phyloP scores from a whole-genome alignment of 2,888 invertebrate genomes.

The Drosophila buzzatii region DNA sequence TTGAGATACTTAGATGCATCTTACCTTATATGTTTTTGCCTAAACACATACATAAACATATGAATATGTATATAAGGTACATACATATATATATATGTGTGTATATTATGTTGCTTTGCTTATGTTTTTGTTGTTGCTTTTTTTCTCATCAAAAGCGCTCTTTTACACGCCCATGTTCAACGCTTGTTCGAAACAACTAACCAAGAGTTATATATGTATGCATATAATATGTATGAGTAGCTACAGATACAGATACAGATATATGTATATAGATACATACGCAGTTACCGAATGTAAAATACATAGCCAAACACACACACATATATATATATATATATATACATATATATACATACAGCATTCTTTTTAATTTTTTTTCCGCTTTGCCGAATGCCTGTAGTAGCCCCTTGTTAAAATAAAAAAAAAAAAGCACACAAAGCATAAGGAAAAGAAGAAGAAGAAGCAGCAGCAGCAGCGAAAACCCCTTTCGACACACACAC shows the following conservation, averaged over 20 bases:
- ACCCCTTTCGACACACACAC: constrained; percentile 25
- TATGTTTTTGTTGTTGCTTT: neutral
- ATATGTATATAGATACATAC: constrained; percentile 13
- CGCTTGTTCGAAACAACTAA: constrained; percentile 12
- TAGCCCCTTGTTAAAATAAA: constrained; percentile 41
- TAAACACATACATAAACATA: neutral
- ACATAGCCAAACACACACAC: constrained; percentile 3
- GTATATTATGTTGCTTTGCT: neutral
- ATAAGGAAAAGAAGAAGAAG: constrained; percentile 14
- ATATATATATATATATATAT: neutral
- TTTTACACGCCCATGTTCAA: constrained; percentile 13
- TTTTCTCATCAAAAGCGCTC: constrained; percentile 7
- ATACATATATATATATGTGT: neutral
- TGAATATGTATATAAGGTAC: neutral
- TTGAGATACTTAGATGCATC: constrained; percentile 11
- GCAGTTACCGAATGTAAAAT: constrained; percentile 1
- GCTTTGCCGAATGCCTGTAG: constrained; percentile 39
- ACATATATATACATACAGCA: neutral
- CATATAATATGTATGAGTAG: constrained; percentile 4
- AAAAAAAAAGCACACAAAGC: constrained; percentile 24
- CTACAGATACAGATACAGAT: constrained; percentile 9
- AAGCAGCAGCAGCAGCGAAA: constrained; percentile 11
- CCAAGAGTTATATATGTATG: constrained; percentile 16
- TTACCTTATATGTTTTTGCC: too few relatives aligned
- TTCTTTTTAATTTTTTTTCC: constrained; percentile 34